These are phyloP conservation scores for Hesperophylax magnus DNA, from an alignment of 1,140 invertebrate genomes.

Conservation along the genomic window DNA sequence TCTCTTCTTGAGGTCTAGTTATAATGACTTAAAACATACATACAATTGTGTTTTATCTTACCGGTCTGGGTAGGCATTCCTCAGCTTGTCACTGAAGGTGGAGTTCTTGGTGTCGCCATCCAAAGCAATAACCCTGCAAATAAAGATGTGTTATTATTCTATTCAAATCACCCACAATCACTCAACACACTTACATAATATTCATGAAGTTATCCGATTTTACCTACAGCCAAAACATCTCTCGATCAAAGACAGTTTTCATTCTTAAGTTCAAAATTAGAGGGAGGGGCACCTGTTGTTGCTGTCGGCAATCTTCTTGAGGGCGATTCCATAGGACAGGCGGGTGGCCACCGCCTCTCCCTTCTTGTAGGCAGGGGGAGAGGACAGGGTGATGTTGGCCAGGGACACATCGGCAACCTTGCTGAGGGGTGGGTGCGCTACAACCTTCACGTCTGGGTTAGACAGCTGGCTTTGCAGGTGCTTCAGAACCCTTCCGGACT, in stretches of 20 bases:
- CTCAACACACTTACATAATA: too few relatives aligned
- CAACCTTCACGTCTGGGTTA: constrained; percentile 64
- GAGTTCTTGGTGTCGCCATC: constrained; percentile 99
- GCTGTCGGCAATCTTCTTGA: constrained; percentile 90
- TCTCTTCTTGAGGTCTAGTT: too few relatives aligned
- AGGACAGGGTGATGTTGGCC: constrained; percentile 82
- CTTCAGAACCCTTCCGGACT: constrained; percentile 83
- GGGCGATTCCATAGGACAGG: constrained; percentile 93
- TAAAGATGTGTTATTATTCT: too few relatives aligned
- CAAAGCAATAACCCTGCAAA: constrained; percentile 85
- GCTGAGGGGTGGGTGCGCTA: constrained; percentile 67
- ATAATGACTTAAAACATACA: too few relatives aligned
- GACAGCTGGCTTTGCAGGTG: constrained; percentile 78
- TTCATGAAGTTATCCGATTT: too few relatives aligned
- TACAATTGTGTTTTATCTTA: constrained; percentile 47
- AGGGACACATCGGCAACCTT: constrained; percentile 83
- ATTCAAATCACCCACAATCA: too few relatives aligned
- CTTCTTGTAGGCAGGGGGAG: constrained; percentile 88
- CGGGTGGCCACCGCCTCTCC: constrained; percentile 92
- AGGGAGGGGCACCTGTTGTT: constrained; percentile 71
- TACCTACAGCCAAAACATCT: too few relatives aligned
- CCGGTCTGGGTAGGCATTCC: constrained; percentile 78
- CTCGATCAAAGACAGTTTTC: too few relatives aligned
- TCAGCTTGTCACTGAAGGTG: constrained; percentile 95
- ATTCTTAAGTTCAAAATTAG: too few relatives aligned